phyloP scores from a whole-genome alignment of 2,113 vertebrate genomes.

The Hippopotamus amphibius region DNA sequence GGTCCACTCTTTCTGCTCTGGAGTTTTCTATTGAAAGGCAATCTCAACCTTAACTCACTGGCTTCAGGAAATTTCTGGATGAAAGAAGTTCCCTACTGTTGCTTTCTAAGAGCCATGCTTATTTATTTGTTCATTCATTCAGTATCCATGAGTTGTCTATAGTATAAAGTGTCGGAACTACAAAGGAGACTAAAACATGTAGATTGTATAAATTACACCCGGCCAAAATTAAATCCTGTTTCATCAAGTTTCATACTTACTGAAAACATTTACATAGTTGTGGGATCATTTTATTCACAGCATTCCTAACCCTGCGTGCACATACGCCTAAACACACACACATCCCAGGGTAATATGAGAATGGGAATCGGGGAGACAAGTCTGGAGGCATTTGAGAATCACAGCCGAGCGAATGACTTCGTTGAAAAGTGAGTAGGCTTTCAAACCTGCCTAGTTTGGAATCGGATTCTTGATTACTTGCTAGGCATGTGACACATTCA shows the following conservation, averaged over 20 bases:
- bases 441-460: neutral
- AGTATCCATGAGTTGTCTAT: neutral
- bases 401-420: neutral
- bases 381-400: no score
- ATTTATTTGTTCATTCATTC: neutral
- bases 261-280: neutral
- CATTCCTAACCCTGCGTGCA: neutral
- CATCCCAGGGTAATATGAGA: neutral
- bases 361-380: neutral
- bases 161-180: neutral
- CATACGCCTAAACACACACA: neutral
- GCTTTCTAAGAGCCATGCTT: neutral
- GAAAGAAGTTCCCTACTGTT: neutral
- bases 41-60: neutral
- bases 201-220: neutral
- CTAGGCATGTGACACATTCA: neutral
- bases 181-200: neutral
- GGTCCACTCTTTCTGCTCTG: neutral
- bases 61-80: neutral
- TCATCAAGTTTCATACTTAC: neutral
- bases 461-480: neutral
- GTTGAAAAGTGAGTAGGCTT: neutral
- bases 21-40: neutral
- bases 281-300: neutral
- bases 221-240: neutral